Base-by-base conservation (phyloP, 2,113 vertebrate species). In the Dendropsophus ebraccatus region DNA sequence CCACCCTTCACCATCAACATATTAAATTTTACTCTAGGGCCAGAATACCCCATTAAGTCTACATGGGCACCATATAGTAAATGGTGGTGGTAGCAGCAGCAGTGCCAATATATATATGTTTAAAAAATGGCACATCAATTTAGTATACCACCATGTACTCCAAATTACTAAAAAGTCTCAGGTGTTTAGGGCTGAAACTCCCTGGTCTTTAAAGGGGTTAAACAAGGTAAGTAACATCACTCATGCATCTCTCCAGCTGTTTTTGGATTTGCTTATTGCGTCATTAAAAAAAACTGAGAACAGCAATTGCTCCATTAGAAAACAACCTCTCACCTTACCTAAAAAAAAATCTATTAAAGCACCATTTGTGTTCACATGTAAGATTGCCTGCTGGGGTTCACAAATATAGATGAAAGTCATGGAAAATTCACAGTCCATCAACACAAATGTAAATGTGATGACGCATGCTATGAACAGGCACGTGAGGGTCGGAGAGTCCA, bases 391-490 rank as follows among this genome's bases (percentile, higher is more conserved):
- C 58, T 16, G 28, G 19, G 19, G 32, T 70, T 21, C 30, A n/a
- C 82, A 83, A 12, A n/a, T 37, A 35, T 25, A 67, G 17, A 81
- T 19, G n/a, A 30, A 73, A 28, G 32, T 56, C 23, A 70, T 60
- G 49, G 69, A 37, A 60, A 58, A 30, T 35, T 83, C 50, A 83
- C 70, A 58, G 50, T 35, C 77, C 52, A 72, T 47, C 60, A 54
- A 2, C 32, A 85, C 76, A 45, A 49, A 75, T 32, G 67, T 54
- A 14, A 35, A 73, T 84, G 84, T 80, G 50, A 87, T 87, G 85
- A 47, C 23, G 85, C 85, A 87, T 87, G 77, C 85, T 28, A 58
- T 81, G 85, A 32, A 73, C 7, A 37, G 30, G 78, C 60, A 78
- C 35, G 21, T 5, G 49, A 25, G 23, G 30, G 49, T 23, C 56